These are phyloP conservation scores for Drosophila limbata DNA, from an alignment of 2,888 invertebrate genomes.

Conservation along the genomic window DNA sequence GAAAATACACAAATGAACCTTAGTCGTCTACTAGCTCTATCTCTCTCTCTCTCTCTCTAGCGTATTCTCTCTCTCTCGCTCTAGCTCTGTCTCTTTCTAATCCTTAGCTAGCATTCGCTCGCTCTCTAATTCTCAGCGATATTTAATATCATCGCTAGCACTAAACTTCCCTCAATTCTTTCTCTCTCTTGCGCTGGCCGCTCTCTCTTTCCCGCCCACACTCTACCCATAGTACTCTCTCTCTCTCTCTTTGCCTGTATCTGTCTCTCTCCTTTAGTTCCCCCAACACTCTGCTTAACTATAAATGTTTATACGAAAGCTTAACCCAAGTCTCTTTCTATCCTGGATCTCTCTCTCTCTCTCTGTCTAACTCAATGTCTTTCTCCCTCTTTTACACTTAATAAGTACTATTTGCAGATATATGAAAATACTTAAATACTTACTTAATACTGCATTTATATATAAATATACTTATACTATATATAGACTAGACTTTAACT, in stretches of 20 bases:
- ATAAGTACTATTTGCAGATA: slow-evolving; percentile 56
- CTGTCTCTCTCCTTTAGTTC: slow-evolving; percentile 15
- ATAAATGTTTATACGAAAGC: slow-evolving; percentile 33
- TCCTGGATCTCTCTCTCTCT: slow-evolving; percentile 28
- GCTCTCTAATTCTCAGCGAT: slow-evolving; percentile 25
- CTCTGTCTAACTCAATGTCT: slow-evolving; percentile 34
- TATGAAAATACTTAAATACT: slow-evolving; percentile 50
- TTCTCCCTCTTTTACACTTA: slow-evolving; percentile 45
- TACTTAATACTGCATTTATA: slow-evolving; percentile 42
- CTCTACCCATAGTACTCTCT: slow-evolving; percentile 8
- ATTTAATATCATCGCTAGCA: slow-evolving; percentile 12
- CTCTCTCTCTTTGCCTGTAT: slow-evolving; percentile 5
- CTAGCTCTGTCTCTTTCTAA: slow-evolving; percentile 11
- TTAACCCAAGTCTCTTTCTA: slow-evolving; percentile 22
- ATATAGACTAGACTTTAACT: slow-evolving; percentile 37
- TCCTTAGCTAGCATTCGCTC: slow-evolving; percentile 16
- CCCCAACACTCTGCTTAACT: slow-evolving; percentile 18
- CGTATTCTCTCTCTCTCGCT: slow-evolving; percentile 16
- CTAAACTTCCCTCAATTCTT: background rate
- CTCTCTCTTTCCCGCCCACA: slow-evolving; percentile 12
- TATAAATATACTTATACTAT: slow-evolving; percentile 25
- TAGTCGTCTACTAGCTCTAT: slow-evolving; percentile 55
- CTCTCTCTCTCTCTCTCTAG: slow-evolving; percentile 19
- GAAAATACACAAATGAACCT: slow-evolving; percentile 29
- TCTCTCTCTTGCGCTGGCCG: slow-evolving; percentile 12